Conservation (phyloP, 2,888 invertebrate genomes). For the Azorinus chamasolen region DNA sequence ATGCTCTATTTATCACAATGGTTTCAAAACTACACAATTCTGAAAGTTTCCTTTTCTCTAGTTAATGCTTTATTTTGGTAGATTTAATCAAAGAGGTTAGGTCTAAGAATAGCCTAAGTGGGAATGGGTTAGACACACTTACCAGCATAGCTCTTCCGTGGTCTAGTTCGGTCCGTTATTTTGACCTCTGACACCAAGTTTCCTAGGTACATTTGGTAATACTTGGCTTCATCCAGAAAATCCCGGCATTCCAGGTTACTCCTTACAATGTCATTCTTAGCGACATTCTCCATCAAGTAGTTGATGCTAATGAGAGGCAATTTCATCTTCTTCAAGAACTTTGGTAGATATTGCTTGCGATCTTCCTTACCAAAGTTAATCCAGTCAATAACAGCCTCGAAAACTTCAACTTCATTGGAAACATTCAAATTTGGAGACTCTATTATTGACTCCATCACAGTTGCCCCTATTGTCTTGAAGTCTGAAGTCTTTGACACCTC, state of each 20-base stretch:
- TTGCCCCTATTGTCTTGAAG: constrained; percentile 78
- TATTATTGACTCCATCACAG: constrained; percentile 82
- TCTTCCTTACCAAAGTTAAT: constrained; percentile 82
- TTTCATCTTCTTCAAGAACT: constrained; percentile 84
- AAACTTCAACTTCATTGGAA: constrained; percentile 81
- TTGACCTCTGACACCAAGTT: constrained; percentile 80
- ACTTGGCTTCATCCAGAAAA: constrained; percentile 86
- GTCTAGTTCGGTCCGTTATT: constrained; percentile 82
- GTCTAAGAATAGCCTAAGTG: too few species aligned
- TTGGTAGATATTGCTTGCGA: constrained; percentile 79
- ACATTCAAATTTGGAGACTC: constrained; percentile 81
- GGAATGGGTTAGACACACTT: too few species aligned
- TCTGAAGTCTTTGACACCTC: constrained; percentile 83
- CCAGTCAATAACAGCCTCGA: constrained; percentile 87
- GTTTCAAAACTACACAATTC: too few species aligned
- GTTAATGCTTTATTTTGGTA: too few species aligned
- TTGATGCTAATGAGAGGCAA: constrained; percentile 84
- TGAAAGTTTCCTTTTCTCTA: too few species aligned
- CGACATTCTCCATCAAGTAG: constrained; percentile 85
- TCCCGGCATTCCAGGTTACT: constrained; percentile 86
- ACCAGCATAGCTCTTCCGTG: constrained; percentile 87
- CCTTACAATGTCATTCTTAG: constrained; percentile 81
- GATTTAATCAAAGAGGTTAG: too few species aligned
- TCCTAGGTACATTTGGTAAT: constrained; percentile 85
- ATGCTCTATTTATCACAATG: too few species aligned